Base-by-base conservation (phyloP, 2,797 vertebrate genomes). In the Discoglossus pictus region DNA sequence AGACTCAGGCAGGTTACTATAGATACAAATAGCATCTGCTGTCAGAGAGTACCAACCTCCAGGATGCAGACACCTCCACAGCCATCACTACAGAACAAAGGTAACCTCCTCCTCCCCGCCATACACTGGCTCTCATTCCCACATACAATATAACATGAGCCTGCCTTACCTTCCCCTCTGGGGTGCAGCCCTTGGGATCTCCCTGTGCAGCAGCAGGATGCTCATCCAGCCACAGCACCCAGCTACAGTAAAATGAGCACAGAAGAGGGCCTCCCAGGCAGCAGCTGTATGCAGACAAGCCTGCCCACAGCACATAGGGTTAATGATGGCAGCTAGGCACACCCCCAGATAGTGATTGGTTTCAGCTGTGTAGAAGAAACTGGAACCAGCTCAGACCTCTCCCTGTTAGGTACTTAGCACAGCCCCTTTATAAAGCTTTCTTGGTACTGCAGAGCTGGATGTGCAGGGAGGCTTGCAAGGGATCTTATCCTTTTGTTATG, bases 1-100 rank as follows among this genome's bases (percentile, higher is more conserved):
- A 8, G 27, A n/a, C n/a, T n/a, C n/a, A 44, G 62, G 25, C 68
- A 15, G 17, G 61, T 71, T 71, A 71, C 68, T 56, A 71, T 71
- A 56, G 68, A 63, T 35, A 71, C 53, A 20, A 21, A 13, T 4
- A 71, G 68, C 68, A 71, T 71, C 68, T 23, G 21, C 52, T 50
- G 43, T 39, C 20, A 43, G 39, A 50, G 15, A 27, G 21, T 27
- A 18, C 13, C 23, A 27, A n/a, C 63, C 8, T 9, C 13, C 18
- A 47, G 65, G 61, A 52, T 67, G 3, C 74, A 23, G 65, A 62
- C 68, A n/a, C 66, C 25, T 24, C 36, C 54, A 52, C 3, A 8
- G 12, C 24, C 17, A n/a, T 24, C 9, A 18, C 4, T 36, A 27
- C 23, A 21, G 3, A 47, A 16, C 6, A 48, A 36, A 38, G 50